Conservation (phyloP, 1,140 invertebrate genomes). For the Zaprionus lachaisei region DNA sequence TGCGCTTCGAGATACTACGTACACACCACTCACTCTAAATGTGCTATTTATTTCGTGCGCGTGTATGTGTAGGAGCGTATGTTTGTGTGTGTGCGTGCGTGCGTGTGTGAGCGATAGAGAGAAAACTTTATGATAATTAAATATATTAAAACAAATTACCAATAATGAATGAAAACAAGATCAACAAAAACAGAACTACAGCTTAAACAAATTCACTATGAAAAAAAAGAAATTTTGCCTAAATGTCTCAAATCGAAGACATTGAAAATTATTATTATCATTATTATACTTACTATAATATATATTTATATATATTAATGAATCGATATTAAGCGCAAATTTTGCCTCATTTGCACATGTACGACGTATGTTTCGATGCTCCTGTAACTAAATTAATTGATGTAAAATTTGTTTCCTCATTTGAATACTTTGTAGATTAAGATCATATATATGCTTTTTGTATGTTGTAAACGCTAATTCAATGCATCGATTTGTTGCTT, state of each 20-base stretch:
- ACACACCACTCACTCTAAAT: conserved; percentile 44
- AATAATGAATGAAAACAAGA: conserved; percentile 51
- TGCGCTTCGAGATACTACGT: conserved; percentile 54
- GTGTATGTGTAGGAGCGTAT: conserved; percentile 25
- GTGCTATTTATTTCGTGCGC: conserved; percentile 59
- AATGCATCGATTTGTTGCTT: conserved; percentile 27
- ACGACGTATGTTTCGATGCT: conserved; percentile 48
- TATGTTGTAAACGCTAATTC: conserved; percentile 24
- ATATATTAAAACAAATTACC: conserved; percentile 65
- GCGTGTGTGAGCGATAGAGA: conserved; percentile 22
- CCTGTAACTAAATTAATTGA: conserved; percentile 52
- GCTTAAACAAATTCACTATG: conserved; percentile 66
- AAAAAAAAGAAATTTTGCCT: conserved; percentile 70
- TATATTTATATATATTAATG: conserved; percentile 55
- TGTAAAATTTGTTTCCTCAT: conserved; percentile 42
- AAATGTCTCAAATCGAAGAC: conserved; percentile 79
- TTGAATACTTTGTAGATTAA: conserved; percentile 31
- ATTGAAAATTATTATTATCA: conserved; percentile 73
- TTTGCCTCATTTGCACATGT: conserved; percentile 51
- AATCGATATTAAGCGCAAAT: conserved; percentile 65
- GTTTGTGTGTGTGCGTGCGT: conserved; percentile 15
- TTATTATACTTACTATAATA: conserved; percentile 51
- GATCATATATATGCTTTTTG: conserved; percentile 30
- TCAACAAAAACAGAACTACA: conserved; percentile 47
- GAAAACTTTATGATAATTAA: conserved; percentile 56